Conservation (phyloP, 2,113 vertebrate species). For the Petrocephalus zakoni region DNA sequence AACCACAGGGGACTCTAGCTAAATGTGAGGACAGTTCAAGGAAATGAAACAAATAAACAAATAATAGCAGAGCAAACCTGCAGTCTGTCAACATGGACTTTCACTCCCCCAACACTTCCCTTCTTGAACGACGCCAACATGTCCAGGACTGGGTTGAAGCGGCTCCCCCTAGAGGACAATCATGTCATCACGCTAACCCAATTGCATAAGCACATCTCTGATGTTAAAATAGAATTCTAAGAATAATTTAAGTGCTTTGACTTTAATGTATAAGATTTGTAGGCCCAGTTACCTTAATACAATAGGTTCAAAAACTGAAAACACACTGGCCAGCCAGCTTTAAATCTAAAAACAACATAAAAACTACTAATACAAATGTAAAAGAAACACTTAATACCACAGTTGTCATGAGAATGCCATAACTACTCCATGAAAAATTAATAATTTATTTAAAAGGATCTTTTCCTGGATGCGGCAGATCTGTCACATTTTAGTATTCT, state of each 20-base stretch:
- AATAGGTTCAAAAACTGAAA: not conserved
- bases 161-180: constrained; percentile 74
- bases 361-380: not conserved
- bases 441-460: not conserved
- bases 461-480: not conserved
- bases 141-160: constrained; percentile 90
- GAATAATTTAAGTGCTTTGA: not conserved
- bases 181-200: not conserved
- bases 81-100: constrained; percentile 91
- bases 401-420: not conserved
- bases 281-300: not conserved
- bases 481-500: not conserved
- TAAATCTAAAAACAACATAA: not conserved
- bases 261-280: not conserved
- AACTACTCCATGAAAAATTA: not conserved
- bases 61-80: constrained; percentile 65
- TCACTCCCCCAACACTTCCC: constrained; percentile 85
- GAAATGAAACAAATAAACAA: not conserved
- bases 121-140: constrained; percentile 95
- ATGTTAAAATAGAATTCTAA: not conserved
- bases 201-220: not conserved
- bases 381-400: not conserved
- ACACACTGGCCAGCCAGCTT: not conserved
- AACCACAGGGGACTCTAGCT: not conserved
- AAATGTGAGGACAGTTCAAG: not conserved